Percentiles rank a stretch among this genome's conserved stretches.
Conservation (phyloP, 2,888 invertebrate species). For the Apodemia zela region DNA sequence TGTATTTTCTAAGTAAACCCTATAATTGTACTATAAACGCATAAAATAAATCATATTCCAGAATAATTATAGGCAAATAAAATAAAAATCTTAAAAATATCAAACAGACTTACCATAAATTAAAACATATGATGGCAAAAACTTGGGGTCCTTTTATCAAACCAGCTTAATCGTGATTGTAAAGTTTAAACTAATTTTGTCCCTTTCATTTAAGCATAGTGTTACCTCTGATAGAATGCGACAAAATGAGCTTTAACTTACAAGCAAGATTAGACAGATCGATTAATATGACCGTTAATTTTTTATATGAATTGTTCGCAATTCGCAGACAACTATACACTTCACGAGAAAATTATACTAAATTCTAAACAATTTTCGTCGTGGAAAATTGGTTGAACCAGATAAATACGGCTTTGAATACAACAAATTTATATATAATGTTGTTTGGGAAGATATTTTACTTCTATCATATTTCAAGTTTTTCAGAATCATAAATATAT, state of each 20-base stretch:
- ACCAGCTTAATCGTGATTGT: background rate
- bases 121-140: background rate
- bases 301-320: no score
- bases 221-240: background rate
- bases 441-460: background rate
- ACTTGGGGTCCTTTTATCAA: background rate
- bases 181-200: background rate
- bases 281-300: background rate
- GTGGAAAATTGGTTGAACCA: background rate
- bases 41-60: background rate
- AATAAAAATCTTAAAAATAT: background rate
- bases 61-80: background rate
- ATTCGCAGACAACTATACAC: background rate
- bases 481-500: background rate
- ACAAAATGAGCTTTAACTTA: background rate
- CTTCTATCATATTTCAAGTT: background rate
- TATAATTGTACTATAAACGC: slow-evolving; percentile 3
- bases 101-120: background rate
- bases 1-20: background rate
- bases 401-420: background rate
- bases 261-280: background rate
- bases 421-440: background rate
- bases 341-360: background rate
- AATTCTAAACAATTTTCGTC: background rate
- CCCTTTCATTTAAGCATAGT: background rate